Percentiles rank a stretch among this genome's conserved stretches.
These are phyloP conservation scores for Morelia viridis DNA, from an alignment of 2,797 vertebrate species.

Conservation along the genomic window DNA sequence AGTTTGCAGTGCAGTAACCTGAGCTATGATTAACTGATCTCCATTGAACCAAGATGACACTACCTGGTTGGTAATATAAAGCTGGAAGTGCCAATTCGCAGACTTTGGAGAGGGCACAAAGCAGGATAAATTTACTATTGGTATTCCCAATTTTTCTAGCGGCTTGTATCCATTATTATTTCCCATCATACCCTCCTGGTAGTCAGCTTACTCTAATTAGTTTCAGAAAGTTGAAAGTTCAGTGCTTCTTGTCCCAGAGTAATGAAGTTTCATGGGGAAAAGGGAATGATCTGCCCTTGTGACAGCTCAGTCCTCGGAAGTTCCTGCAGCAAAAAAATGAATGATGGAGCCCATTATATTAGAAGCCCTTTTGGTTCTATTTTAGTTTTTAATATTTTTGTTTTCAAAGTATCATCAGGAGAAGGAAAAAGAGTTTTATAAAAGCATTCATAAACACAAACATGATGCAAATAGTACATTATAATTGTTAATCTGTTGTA, in stretches of 20 bases:
- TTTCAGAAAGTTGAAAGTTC: background rate
- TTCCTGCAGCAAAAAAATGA: too few relatives aligned
- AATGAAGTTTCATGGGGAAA: too few relatives aligned
- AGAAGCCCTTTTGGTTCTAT: background rate
- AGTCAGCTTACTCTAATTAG: background rate
- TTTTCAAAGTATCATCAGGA: background rate
- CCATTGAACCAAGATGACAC: background rate
- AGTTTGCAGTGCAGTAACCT: background rate
- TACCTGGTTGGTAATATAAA: background rate
- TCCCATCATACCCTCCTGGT: background rate
- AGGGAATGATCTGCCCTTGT: too few relatives aligned
- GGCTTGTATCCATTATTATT: background rate
- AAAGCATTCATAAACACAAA: constrained; percentile 34
- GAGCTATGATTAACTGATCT: background rate
- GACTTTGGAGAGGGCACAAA: too few relatives aligned
- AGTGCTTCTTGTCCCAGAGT: too few relatives aligned
- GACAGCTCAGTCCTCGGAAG: too few relatives aligned
- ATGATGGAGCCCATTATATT: background rate
- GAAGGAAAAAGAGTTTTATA: constrained; percentile 1
- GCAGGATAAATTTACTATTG: background rate
- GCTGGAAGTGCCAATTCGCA: background rate
- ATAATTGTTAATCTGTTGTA: constrained; percentile 49
- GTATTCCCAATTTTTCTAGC: background rate
- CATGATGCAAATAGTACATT: background rate
- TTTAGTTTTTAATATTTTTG: background rate